phyloP scores from a whole-genome alignment of 2,113 vertebrate species.

The Oreotragus oreotragus region DNA sequence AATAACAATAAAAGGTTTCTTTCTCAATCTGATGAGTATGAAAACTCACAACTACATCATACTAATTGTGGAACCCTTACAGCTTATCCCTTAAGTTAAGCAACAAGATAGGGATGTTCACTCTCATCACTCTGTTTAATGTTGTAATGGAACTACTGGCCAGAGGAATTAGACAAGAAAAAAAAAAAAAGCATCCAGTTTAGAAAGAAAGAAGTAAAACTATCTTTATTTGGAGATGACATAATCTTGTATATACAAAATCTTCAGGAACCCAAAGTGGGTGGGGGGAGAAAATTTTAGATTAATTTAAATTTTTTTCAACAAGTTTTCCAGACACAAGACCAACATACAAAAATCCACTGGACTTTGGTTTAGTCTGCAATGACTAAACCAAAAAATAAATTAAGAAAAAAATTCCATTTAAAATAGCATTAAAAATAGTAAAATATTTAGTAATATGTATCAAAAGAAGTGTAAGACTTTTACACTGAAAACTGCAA shows the following conservation, averaged over 20 bases:
- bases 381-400: background rate
- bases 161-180: background rate
- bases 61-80: background rate
- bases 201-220: background rate
- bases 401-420: background rate
- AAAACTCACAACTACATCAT: background rate
- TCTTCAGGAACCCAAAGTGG: background rate
- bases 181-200: background rate
- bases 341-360: background rate
- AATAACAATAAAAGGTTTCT: background rate
- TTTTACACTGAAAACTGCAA: background rate
- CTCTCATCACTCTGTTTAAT: background rate
- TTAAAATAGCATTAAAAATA: background rate
- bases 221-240: background rate
- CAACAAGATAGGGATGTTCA: background rate
- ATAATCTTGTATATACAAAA: background rate
- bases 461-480: background rate
- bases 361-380: background rate
- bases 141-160: background rate
- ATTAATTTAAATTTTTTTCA: background rate
- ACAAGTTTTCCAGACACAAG: background rate
- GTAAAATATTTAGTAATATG: background rate
- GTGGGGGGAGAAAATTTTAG: background rate
- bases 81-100: background rate
- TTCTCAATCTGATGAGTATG: background rate